Conservation (phyloP, 2,888 invertebrate genomes). For the Mesorhabditis sp. region DNA sequence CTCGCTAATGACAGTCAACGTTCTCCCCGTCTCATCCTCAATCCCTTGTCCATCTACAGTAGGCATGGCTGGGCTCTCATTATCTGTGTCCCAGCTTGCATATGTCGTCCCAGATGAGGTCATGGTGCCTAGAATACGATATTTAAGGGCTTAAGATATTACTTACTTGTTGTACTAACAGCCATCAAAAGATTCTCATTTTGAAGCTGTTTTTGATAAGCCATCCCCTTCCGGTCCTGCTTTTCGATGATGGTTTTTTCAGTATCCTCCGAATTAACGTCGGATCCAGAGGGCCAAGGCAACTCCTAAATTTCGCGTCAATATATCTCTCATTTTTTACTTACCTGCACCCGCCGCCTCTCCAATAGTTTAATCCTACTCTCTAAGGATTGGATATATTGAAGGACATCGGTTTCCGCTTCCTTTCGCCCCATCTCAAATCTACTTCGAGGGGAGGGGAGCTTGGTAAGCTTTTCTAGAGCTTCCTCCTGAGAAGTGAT, state of each 20-base stretch:
- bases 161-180: background rate
- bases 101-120: conserved; percentile 45
- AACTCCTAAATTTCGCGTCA: conserved; percentile 21
- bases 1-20: background rate
- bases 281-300: conserved; percentile 28
- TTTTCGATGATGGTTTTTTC: conserved; percentile 36
- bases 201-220: no score
- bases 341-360: conserved; percentile 37
- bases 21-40: conserved; percentile 18
- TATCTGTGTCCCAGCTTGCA: conserved; percentile 39
- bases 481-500: conserved; percentile 23
- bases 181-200: background rate
- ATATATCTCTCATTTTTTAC: conserved; percentile 3
- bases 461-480: conserved; percentile 24
- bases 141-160: background rate
- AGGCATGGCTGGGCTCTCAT: conserved; percentile 22
- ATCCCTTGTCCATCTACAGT: conserved; percentile 38
- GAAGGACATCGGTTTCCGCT: conserved; percentile 65
- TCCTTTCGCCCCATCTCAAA: conserved; percentile 21
- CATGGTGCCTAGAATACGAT: conserved; percentile 28
- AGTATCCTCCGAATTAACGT: conserved; percentile 30
- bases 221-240: no score
- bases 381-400: conserved; percentile 85
- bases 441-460: conserved; percentile 20
- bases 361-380: conserved; percentile 70